Percentiles rank a stretch among this genome's conserved stretches.
Evolutionary conservation across 2,113 vertebrate species (phyloP).

Genomic region (Phalacrocorax pelagicus): DNA sequence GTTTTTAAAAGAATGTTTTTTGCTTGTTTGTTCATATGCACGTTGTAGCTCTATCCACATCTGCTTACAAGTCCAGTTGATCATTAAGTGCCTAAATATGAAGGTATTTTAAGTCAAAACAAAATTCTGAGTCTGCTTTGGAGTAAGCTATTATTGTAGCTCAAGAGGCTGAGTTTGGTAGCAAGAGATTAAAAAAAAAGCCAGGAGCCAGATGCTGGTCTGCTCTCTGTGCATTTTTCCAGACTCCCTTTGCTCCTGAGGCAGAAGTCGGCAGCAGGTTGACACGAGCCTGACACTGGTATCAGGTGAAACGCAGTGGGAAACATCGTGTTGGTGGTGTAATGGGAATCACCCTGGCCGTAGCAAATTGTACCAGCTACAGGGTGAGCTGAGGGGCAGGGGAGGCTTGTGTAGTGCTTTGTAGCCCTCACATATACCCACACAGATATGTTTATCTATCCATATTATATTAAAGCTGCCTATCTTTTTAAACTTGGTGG

Average conservation of each 20-base stretch:
- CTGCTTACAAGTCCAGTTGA: slow-evolving; percentile 1
- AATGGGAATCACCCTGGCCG: neutral
- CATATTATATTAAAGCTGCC: neutral
- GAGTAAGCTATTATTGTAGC: neutral
- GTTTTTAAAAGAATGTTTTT: neutral
- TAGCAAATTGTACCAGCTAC: neutral
- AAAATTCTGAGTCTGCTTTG: neutral
- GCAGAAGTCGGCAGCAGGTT: neutral
- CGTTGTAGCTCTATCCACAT: neutral
- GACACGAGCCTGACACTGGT: neutral
- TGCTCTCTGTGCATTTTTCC: neutral
- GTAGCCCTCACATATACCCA: accelerated
- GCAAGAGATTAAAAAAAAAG: neutral
- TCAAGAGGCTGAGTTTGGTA: neutral
- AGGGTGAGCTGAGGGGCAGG: neutral
- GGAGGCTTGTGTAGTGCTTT: neutral
- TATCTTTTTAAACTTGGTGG: neutral
- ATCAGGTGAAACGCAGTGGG: neutral
- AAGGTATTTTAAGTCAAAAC: slow-evolving; percentile 22
- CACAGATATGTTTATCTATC: accelerated
- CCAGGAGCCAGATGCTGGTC: neutral
- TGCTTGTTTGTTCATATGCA: neutral
- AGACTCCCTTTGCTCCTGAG: neutral
- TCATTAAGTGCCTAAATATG: neutral
- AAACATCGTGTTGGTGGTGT: accelerated